phyloP scores from a whole-genome alignment of 2,888 invertebrate genomes.

The Boloria selene region DNA sequence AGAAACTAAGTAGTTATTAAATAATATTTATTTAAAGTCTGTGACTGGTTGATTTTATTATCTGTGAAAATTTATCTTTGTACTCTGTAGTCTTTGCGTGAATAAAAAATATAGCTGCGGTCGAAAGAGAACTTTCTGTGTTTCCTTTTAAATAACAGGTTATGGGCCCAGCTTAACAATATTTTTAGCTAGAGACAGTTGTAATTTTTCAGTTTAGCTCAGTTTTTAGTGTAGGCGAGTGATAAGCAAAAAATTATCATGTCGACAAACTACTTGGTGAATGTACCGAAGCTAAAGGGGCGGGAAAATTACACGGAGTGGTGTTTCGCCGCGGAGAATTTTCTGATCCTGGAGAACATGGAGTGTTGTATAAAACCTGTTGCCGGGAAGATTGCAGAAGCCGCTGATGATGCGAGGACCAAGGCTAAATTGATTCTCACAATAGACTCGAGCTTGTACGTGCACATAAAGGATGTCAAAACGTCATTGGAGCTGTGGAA shows the following conservation, averaged over 20 bases:
- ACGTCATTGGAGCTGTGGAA: too few species aligned
- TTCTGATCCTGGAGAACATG: background rate
- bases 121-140: too few species aligned
- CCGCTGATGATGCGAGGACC: conserved; percentile 2
- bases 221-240: conserved; percentile 1
- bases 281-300: background rate
- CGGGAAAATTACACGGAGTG: conserved; percentile 1
- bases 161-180: background rate
- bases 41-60: too few species aligned
- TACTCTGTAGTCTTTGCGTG: too few species aligned
- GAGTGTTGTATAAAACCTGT: conserved; percentile 5
- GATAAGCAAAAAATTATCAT: background rate
- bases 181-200: too few species aligned
- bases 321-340: conserved; percentile 1
- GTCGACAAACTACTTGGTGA: background rate
- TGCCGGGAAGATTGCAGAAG: conserved; percentile 7
- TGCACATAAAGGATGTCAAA: too few species aligned
- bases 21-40: too few species aligned
- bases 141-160: background rate
- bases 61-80: too few species aligned
- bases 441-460: too few species aligned
- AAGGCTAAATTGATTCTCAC: background rate
- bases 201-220: conserved; percentile 1
- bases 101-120: too few species aligned
- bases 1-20: too few species aligned